These are phyloP conservation scores for Glomeris maerens DNA, from an alignment of 1,140 invertebrate species.

Conservation along the genomic window DNA sequence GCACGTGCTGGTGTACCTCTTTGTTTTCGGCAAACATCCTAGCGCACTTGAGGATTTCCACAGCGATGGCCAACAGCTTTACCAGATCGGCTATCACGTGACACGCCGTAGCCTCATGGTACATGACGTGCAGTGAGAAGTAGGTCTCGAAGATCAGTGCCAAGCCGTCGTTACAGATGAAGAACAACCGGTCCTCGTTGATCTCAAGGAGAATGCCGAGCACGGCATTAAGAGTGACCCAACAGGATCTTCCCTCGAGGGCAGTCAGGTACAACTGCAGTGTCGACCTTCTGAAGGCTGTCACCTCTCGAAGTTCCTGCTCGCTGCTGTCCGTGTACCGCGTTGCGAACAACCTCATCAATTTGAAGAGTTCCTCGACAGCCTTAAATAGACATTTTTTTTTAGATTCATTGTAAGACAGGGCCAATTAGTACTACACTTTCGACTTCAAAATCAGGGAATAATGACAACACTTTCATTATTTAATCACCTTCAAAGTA, in stretches of 20 bases:
- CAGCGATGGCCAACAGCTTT: conserved; percentile 61
- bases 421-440: conserved; percentile 5
- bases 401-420: conserved; percentile 4
- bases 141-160: conserved; percentile 68
- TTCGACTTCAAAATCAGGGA: background rate
- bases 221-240: conserved; percentile 77
- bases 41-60: conserved; percentile 53
- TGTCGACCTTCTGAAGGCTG: conserved; percentile 62
- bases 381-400: conserved; percentile 44
- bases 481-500: too few species aligned
- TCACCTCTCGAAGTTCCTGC: conserved; percentile 63
- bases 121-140: conserved; percentile 67
- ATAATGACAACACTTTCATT: conserved; percentile 10
- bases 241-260: conserved; percentile 65
- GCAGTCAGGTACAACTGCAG: conserved; percentile 63
- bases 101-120: conserved; percentile 81
- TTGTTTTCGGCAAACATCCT: conserved; percentile 30
- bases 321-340: conserved; percentile 58
- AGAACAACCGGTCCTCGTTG: conserved; percentile 71
- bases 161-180: conserved; percentile 74
- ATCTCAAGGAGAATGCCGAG: conserved; percentile 71
- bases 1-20: conserved; percentile 26
- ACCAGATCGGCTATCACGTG: conserved; percentile 68
- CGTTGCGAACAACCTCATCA: conserved; percentile 68
- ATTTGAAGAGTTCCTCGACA: conserved; percentile 76